Evolutionary conservation across 1,140 invertebrate species (phyloP).

Genomic region (Ectropis grisescens): DNA sequence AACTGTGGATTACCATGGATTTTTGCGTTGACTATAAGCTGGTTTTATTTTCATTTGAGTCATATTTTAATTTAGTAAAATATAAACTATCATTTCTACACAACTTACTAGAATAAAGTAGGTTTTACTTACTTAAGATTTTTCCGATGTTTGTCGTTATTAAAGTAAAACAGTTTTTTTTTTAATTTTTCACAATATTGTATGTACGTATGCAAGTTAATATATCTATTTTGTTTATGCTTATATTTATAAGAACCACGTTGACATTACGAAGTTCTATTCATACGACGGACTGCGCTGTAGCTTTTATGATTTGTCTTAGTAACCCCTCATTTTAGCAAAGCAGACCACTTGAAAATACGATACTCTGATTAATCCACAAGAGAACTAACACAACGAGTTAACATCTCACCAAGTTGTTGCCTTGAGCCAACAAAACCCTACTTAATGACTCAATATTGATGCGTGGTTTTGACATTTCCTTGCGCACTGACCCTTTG

Average conservation of each 20-base stretch:
- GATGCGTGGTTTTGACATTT: conserved; percentile 44
- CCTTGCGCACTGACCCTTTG: conserved; percentile 34
- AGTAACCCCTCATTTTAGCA: background rate
- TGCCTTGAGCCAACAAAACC: conserved; percentile 25
- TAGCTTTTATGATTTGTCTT: background rate
- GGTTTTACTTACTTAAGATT: too few relatives aligned
- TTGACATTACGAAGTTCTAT: background rate
- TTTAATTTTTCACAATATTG: too few relatives aligned
- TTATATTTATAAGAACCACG: background rate
- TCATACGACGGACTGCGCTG: background rate
- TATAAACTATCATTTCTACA: too few relatives aligned
- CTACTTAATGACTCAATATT: conserved; percentile 45
- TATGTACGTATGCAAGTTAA: too few relatives aligned
- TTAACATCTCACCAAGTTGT: conserved; percentile 17
- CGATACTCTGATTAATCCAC: conserved; percentile 9
- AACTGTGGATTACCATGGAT: too few relatives aligned
- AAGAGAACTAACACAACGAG: conserved; percentile 14
- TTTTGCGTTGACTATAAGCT: too few relatives aligned
- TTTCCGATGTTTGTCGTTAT: too few relatives aligned
- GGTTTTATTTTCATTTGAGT: too few relatives aligned
- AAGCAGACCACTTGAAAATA: background rate
- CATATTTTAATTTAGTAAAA: too few relatives aligned
- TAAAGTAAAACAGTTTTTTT: too few relatives aligned
- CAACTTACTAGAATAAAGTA: too few relatives aligned
- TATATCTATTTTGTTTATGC: background rate